Percentiles rank a stretch among this genome's conserved stretches.
phyloP scores from a whole-genome alignment of 2,797 vertebrate genomes.

The Psittacula echo region DNA sequence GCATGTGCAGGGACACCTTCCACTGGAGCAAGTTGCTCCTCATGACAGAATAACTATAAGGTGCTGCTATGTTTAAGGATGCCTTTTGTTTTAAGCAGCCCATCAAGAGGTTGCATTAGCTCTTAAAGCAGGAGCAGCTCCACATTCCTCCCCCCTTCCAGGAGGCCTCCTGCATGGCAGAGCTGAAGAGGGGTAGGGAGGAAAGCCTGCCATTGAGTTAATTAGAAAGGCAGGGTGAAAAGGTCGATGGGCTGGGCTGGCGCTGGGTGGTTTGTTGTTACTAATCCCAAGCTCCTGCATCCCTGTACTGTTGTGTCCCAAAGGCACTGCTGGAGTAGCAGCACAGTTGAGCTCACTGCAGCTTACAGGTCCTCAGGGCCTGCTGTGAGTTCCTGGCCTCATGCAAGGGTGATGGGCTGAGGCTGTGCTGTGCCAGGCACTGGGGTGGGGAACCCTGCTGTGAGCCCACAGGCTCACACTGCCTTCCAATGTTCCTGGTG shows the following conservation, averaged over 20 bases:
- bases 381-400: not conserved
- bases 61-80: not conserved
- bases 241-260: not conserved
- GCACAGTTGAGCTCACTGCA: not conserved
- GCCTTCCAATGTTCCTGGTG: not conserved
- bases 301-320: not conserved
- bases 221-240: not conserved
- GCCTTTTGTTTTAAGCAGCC: not conserved
- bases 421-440: rapidly evolving
- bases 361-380: not conserved
- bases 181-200: not conserved
- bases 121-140: not conserved
- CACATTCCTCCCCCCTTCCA: not conserved
- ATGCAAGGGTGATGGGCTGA: rapidly evolving
- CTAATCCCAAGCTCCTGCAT: not conserved
- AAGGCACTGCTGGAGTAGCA: rapidly evolving
- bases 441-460: not conserved
- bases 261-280: not conserved
- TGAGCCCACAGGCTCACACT: not conserved
- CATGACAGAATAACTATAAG: not conserved
- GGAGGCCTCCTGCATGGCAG: not conserved
- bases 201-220: not conserved
- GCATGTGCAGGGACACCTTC: not conserved
- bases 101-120: not conserved
- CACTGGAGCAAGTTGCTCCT: not conserved